These are phyloP conservation scores for Galeopterus variegatus DNA, from an alignment of 2,113 vertebrate species.

Conservation along the genomic window DNA sequence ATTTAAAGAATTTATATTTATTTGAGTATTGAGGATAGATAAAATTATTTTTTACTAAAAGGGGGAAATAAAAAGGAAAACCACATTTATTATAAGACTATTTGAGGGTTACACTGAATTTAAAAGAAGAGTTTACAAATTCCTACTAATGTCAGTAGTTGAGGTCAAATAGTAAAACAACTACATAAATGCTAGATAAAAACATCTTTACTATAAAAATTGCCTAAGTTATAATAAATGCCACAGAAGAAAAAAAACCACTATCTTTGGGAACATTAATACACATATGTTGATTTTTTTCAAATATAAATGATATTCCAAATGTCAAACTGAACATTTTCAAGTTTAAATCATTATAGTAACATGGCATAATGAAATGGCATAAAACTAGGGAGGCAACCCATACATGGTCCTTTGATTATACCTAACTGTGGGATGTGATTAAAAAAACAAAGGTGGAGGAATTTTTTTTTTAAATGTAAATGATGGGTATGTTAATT, in stretches of 20 bases:
- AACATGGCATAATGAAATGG: not conserved
- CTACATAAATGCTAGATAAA: not conserved
- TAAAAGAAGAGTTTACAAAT: conserved; percentile 60
- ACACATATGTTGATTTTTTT: not conserved
- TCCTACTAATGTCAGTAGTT: not conserved
- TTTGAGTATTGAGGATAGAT: conserved; percentile 16
- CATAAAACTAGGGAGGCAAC: not conserved
- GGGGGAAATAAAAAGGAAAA: conserved; percentile 8
- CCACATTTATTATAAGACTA: not conserved
- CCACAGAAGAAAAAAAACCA: not conserved
- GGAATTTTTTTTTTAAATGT: not conserved
- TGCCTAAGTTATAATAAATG: conserved; percentile 46
- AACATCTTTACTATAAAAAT: conserved; percentile 38
- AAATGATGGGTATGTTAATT: not conserved
- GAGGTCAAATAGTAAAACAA: not conserved
- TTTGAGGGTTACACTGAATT: not conserved
- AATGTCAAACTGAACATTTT: conserved; percentile 51
- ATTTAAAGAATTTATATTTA: not conserved
- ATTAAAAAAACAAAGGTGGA: not conserved
- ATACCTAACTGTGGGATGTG: not conserved
- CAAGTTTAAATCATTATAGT: conserved; percentile 5
- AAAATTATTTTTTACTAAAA: not conserved
- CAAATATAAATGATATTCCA: conserved; percentile 40
- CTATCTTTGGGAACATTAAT: conserved; percentile 23
- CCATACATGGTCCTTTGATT: not conserved